Evolutionary conservation across 2,797 vertebrate species (phyloP).

Genomic region (Halcyon smyrnensis): DNA sequence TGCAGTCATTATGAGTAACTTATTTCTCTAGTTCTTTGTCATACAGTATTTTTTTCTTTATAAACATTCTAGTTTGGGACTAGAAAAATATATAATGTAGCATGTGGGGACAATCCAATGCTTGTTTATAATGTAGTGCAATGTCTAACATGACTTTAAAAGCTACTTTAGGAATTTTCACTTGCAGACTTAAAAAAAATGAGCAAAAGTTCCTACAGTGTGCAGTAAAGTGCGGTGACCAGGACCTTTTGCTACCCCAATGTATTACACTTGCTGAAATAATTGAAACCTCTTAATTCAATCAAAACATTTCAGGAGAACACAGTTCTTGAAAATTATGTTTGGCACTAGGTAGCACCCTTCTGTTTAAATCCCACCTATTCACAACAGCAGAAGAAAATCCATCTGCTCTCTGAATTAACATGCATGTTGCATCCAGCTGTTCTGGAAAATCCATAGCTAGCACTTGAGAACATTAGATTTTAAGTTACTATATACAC

Average conservation of each 20-base stretch:
- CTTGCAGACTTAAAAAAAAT: neutral
- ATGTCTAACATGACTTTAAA: neutral
- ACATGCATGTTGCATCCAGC: neutral
- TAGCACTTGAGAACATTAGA: slow-evolving; percentile 37
- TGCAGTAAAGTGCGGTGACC: neutral
- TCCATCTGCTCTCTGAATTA: neutral
- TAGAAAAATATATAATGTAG: neutral
- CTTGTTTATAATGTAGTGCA: neutral
- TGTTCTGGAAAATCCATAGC: slow-evolving; percentile 23
- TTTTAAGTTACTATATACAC: slow-evolving; percentile 28
- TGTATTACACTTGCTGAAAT: neutral
- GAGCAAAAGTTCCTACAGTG: neutral
- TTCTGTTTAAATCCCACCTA: neutral
- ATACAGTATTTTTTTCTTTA: neutral
- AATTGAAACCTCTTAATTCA: slow-evolving; percentile 11
- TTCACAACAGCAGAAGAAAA: neutral
- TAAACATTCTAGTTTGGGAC: neutral
- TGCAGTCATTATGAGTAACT: neutral
- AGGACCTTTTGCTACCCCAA: neutral
- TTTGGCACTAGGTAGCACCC: neutral
- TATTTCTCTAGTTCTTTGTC: neutral
- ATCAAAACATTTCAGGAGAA: neutral
- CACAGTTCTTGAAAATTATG: neutral
- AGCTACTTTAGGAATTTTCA: neutral
- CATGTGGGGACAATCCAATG: too few relatives aligned